Conservation (phyloP, 2,888 invertebrate species). For the Phortica magna region DNA sequence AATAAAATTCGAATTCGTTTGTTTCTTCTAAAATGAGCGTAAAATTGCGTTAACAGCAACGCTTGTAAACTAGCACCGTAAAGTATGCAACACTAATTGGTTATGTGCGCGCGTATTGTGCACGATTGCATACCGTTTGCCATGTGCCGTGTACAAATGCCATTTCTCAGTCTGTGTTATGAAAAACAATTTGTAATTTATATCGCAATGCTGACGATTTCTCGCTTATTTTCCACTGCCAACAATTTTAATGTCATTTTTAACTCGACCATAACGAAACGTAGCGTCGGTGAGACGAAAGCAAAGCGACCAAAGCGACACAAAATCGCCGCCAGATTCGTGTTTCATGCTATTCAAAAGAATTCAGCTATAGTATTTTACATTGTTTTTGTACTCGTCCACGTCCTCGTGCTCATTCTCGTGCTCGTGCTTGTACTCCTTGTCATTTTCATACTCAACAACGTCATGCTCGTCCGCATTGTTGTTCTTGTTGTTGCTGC, state of each 20-base stretch:
- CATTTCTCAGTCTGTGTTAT: background rate
- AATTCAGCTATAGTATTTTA: background rate
- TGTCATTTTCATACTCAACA: background rate
- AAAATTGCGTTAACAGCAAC: background rate
- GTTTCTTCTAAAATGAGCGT: background rate
- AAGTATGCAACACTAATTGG: background rate
- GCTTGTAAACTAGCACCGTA: background rate
- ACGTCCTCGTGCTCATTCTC: background rate
- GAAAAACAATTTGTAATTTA: background rate
- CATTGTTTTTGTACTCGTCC: conserved; percentile 49
- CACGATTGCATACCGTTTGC: background rate
- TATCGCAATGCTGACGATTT: background rate
- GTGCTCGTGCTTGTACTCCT: conserved; percentile 44
- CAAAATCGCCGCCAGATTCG: background rate
- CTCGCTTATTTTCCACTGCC: background rate
- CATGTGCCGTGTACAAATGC: background rate
- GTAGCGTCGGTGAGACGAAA: too few species aligned
- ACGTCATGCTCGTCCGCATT: background rate
- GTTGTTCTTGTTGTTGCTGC: conserved; percentile 20
- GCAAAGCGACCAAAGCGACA: background rate
- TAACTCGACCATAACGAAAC: background rate
- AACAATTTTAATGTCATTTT: background rate
- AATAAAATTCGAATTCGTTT: background rate
- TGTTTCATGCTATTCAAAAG: conserved; percentile 44
- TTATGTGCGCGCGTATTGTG: background rate